Evolutionary conservation across 2,797 vertebrate species (phyloP).

Genomic region (Schizopygopsis pylzovi): DNA sequence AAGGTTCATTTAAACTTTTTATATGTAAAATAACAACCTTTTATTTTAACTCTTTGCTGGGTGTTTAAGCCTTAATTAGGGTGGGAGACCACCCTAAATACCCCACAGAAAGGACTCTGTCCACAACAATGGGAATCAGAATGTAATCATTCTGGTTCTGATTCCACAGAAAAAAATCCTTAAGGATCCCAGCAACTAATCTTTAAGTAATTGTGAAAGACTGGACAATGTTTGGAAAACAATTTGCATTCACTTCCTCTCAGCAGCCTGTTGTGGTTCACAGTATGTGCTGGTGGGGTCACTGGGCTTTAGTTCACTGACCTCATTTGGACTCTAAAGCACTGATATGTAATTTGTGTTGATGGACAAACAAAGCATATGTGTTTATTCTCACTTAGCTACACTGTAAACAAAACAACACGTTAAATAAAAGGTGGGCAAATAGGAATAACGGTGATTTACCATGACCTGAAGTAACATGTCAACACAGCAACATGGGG

Average conservation of each 20-base stretch:
- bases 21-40: background rate
- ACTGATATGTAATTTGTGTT: background rate
- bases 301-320: background rate
- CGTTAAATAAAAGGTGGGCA: too few relatives aligned
- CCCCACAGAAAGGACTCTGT: background rate
- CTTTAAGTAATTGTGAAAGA: constrained; percentile 16
- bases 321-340: background rate
- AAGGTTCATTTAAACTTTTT: background rate
- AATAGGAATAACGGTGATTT: background rate
- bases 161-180: background rate
- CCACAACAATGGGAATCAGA: background rate
- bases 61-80: background rate
- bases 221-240: background rate
- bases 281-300: constrained; percentile 19
- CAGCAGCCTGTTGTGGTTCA: constrained; percentile 10
- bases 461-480: background rate
- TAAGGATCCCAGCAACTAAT: constrained; percentile 14
- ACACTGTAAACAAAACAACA: background rate
- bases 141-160: background rate
- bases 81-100: background rate
- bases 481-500: background rate
- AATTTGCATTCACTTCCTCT: background rate
- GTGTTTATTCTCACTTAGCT: constrained; percentile 11
- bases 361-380: constrained; percentile 11
- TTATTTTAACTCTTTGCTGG: background rate